phyloP scores from a whole-genome alignment of 2,888 invertebrate species.

The Xestia ashworthii region DNA sequence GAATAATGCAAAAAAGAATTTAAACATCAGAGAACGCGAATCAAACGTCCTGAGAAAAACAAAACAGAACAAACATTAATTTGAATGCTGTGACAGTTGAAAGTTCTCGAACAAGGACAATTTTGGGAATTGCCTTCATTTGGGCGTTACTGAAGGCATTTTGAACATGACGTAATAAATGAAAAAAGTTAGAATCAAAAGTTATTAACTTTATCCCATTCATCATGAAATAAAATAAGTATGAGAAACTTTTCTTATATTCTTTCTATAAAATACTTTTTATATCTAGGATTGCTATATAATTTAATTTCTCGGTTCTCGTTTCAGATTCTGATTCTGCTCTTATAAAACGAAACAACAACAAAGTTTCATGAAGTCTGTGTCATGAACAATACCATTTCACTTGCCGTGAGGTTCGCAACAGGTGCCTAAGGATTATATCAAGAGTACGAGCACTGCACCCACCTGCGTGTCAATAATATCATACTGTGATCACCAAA shows the following conservation, averaged over 20 bases:
- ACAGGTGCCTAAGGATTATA: constrained; percentile 52
- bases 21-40: constrained; percentile 79
- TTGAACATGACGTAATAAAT: constrained; percentile 89
- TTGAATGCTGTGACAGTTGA: constrained; percentile 88
- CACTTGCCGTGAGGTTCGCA: constrained; percentile 41
- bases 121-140: constrained; percentile 89
- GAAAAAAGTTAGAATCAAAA: constrained; percentile 90
- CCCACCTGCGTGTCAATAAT: constrained; percentile 30
- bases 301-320: constrained; percentile 46
- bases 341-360: constrained; percentile 28
- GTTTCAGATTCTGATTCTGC: constrained; percentile 34
- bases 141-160: constrained; percentile 85
- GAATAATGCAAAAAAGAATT: constrained; percentile 77
- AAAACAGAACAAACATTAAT: constrained; percentile 90
- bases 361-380: constrained; percentile 21
- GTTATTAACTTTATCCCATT: constrained; percentile 90
- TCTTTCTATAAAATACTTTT: constrained; percentile 70
- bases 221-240: constrained; percentile 84
- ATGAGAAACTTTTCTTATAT: constrained; percentile 76
- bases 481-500: constrained; percentile 31
- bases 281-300: constrained; percentile 60
- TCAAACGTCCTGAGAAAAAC: constrained; percentile 85
- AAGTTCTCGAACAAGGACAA: constrained; percentile 87
- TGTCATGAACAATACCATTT: constrained; percentile 36
- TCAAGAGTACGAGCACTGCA: constrained; percentile 36